phyloP scores from a whole-genome alignment of 2,113 vertebrate genomes.

The Mastomys coucha region DNA sequence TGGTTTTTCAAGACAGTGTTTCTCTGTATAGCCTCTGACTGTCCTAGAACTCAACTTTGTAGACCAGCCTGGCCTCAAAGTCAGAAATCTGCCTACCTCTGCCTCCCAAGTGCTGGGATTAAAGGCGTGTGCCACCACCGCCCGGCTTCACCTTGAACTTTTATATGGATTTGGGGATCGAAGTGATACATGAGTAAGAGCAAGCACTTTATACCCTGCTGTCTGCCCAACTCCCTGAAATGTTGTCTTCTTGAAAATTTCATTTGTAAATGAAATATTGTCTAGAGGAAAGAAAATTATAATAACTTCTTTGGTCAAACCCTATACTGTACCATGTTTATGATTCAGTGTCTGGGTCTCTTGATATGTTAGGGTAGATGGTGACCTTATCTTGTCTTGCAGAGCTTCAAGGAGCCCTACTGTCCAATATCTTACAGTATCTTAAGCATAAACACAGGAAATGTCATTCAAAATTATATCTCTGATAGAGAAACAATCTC shows the following conservation, averaged over 20 bases:
- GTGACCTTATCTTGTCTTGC: not conserved
- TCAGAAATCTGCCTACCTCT: too few species aligned
- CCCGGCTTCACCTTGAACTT: not conserved
- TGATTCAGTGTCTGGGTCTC: not conserved
- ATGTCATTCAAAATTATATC: not conserved
- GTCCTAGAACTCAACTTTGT: too few species aligned
- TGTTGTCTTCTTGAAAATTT: not conserved
- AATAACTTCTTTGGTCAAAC: not conserved
- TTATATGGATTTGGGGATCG: too few species aligned
- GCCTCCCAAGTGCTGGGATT: too few species aligned
- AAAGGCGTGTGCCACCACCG: too few species aligned
- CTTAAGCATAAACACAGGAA: not conserved
- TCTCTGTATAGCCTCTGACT: too few species aligned
- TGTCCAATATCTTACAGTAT: not conserved
- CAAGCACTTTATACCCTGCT: not conserved
- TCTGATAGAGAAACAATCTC: slow-evolving; percentile 4
- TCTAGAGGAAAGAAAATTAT: not conserved
- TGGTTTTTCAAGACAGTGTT: too few species aligned
- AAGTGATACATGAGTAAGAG: too few species aligned
- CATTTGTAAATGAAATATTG: slow-evolving; percentile 6
- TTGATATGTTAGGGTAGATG: not conserved
- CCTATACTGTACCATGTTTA: not conserved
- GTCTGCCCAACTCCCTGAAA: not conserved
- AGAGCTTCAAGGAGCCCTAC: not conserved
- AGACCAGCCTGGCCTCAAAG: too few species aligned